Base-by-base conservation (phyloP, 1,140 invertebrate species). In the Musca domestica region DNA sequence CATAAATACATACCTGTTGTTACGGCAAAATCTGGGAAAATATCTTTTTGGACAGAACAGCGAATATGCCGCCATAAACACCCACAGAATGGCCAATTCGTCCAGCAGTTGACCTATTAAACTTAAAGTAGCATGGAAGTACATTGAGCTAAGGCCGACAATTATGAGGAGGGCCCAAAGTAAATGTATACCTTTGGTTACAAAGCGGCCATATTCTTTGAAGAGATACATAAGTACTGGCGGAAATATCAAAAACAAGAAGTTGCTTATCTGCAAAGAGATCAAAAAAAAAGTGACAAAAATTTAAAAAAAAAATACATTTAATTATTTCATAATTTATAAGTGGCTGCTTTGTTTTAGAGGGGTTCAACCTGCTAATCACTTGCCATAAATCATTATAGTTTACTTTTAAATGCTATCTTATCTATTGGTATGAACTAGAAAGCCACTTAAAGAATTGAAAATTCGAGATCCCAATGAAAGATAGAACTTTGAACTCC, bases 101-200 rank as follows among this genome's bases (percentile, higher is more conserved):
- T 94, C 91, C 27, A 93, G 79, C 5, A 94, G 78, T 82, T 94
- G 92, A 47, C 88, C 92, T 71, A 93, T 87, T 72, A 93, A 84
- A 73, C 90, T 92, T 3, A 94, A 82, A 3, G 92, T 93, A 23
- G 91, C 91, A 83, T 93, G 92, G 77, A 93, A 93, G 77, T 93
- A 93, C 63, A 90, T 91, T 19, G 91, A 92, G 67, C 89, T 89
- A 0, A 92, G 73, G n/a, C 91, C 91, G 56, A 93, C 90, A 48
- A 92, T 84, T 81, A 92, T 90, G 41, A 93, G 75, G 65, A 93
- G 81, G 6, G 88, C 81, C 91, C 91, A 94, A 20, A 93, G 85
- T 4, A 93, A 71, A 82, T 93, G 89, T 70, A 93, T 91, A 15
- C 87, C 90, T 61, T 87, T 88, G 71, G 90, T 92, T 2, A 92